These are phyloP conservation scores for Frieseomelitta varia DNA, from an alignment of 1,140 invertebrate species.

Conservation along the genomic window DNA sequence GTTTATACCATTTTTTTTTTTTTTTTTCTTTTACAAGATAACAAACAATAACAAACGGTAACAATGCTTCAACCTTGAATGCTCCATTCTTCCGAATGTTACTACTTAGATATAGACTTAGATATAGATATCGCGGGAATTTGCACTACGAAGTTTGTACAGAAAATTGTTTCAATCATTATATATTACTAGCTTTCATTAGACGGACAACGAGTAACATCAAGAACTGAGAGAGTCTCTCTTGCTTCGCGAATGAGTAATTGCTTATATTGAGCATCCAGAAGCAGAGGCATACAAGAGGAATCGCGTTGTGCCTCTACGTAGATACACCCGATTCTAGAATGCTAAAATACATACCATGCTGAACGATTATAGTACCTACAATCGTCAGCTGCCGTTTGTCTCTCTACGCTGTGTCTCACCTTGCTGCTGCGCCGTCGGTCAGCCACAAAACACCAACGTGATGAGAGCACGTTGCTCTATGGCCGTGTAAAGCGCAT, in stretches of 20 bases:
- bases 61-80: neutral
- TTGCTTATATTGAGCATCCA: neutral
- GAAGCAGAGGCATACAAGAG: neutral
- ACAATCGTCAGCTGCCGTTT: constrained; percentile 75
- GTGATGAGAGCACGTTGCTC: constrained; percentile 67
- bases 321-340: constrained; percentile 49
- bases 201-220: neutral
- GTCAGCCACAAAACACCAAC: constrained; percentile 66
- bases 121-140: neutral
- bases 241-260: neutral
- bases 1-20: constrained; percentile 4
- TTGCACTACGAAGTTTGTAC: too few relatives aligned
- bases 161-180: neutral
- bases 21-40: neutral
- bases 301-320: constrained; percentile 19
- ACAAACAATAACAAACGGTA: neutral
- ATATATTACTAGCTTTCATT: neutral
- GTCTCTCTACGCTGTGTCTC: constrained; percentile 81
- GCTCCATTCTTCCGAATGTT: neutral
- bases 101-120: too few relatives aligned
- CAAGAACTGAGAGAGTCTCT: neutral
- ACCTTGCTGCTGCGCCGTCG: constrained; percentile 77
- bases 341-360: constrained; percentile 78
- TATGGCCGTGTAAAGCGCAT: constrained; percentile 69
- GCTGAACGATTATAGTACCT: constrained; percentile 71